Evolutionary conservation across 2,888 invertebrate genomes (phyloP).

Genomic region (Rotaria magnacalcarata): DNA sequence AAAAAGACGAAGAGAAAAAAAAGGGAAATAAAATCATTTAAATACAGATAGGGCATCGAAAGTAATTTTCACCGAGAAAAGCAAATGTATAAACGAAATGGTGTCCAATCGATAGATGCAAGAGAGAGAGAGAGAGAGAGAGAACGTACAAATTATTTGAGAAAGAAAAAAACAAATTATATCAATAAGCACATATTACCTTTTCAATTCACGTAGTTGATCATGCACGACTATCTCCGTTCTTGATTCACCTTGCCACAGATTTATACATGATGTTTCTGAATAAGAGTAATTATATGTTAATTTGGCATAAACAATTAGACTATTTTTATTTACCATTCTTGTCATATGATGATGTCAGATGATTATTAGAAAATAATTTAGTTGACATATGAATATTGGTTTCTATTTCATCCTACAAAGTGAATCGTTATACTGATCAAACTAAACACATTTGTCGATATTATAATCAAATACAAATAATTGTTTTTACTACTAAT

Average conservation of each 20-base stretch:
- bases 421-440: too few species aligned
- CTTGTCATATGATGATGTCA: too few species aligned
- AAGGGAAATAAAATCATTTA: background rate
- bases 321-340: background rate
- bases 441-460: too few species aligned
- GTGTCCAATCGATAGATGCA: background rate
- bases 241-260: background rate
- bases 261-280: background rate
- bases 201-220: background rate
- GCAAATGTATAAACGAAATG: background rate
- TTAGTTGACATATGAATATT: too few species aligned
- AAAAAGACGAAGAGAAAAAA: background rate
- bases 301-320: too few species aligned
- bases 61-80: background rate
- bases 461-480: too few species aligned
- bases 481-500: too few species aligned
- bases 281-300: background rate
- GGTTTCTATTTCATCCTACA: too few species aligned
- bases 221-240: background rate
- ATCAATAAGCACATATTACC: background rate
- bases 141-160: background rate
- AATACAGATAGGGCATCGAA: background rate
- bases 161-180: too few species aligned
- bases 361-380: too few species aligned
- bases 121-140: background rate